Evolutionary conservation across 2,113 vertebrate species (phyloP).

Genomic region (Mesoclemmys tuberculata): DNA sequence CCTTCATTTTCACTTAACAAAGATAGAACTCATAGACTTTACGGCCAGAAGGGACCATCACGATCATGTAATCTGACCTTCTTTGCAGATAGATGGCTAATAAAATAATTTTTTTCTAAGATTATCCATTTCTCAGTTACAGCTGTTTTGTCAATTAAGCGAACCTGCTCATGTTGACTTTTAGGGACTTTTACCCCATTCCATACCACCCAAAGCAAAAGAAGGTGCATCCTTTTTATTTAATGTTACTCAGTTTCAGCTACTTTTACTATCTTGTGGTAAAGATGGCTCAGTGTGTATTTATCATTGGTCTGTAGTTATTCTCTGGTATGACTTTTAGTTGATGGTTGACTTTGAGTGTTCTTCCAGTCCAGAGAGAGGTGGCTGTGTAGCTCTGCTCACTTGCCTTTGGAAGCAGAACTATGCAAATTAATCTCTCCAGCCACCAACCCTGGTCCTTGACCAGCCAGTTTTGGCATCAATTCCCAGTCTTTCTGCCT

Average conservation of each 20-base stretch:
- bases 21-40: not conserved
- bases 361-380: not conserved
- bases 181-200: not conserved
- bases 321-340: not conserved
- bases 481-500: too few relatives aligned
- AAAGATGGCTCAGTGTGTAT: not conserved
- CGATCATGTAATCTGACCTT: not conserved
- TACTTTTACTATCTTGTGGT: not conserved
- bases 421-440: not conserved
- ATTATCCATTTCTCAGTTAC: not conserved
- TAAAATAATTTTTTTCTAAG: not conserved
- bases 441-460: not conserved
- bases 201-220: not conserved
- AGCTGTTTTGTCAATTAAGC: not conserved
- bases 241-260: not conserved
- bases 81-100: not conserved
- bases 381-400: not conserved
- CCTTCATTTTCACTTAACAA: not conserved
- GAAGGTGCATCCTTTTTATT: not conserved
- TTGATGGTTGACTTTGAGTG: not conserved
- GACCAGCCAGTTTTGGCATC: too few relatives aligned
- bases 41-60: not conserved
- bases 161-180: not conserved
- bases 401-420: not conserved
- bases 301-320: not conserved